Base-by-base conservation (phyloP, 2,113 vertebrate species). In the Pterophyllum scalare region DNA sequence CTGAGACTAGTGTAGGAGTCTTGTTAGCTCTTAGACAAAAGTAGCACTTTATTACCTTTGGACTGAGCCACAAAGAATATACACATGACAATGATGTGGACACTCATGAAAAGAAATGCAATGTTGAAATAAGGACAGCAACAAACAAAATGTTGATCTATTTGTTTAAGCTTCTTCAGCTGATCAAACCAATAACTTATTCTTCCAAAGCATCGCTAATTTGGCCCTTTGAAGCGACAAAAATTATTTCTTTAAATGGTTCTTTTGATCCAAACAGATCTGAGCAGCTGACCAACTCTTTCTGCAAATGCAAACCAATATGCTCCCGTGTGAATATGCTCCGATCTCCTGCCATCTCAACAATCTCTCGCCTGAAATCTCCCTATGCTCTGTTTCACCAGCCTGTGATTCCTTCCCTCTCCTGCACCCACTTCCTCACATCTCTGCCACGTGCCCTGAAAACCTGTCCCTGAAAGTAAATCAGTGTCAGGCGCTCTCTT, bases 391-490 rank as follows among this genome's bases (percentile, higher is more conserved):
- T 31, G 17, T 82, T 81, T 84, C 80, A 72, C 24, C 82, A 35
- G 79, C 49, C 4, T 49, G 31, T 54, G 52, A 79, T 62, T 59
- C 57, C 13, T 80, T 54, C 72, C 75, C 84, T 59, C 49, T 85
- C 59, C 56, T 77, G 49, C 76, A 19, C 61, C 57, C 46, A 24
- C 65, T 81, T 82, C 65, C 65, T 57, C 59, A n/a, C 75, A 79
- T 81, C 38, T 56, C 79, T 46, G 54, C 84, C 90, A 89, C 43
- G 75, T 80, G 86, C 74, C 82, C 35, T 6, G 7, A 79, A 82
- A 87, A 87, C 58, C 75, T 24, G 56, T 62, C 54, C 12, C 84
- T 83, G 91, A 84, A 80, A 81, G 82, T 75, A 72, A 80, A 90
- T 60, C 87, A 78, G 77, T 54, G 10, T 72, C 77, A 15, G 59